phyloP scores from a whole-genome alignment of 2,797 vertebrate species.

The Jordanella pulchra region DNA sequence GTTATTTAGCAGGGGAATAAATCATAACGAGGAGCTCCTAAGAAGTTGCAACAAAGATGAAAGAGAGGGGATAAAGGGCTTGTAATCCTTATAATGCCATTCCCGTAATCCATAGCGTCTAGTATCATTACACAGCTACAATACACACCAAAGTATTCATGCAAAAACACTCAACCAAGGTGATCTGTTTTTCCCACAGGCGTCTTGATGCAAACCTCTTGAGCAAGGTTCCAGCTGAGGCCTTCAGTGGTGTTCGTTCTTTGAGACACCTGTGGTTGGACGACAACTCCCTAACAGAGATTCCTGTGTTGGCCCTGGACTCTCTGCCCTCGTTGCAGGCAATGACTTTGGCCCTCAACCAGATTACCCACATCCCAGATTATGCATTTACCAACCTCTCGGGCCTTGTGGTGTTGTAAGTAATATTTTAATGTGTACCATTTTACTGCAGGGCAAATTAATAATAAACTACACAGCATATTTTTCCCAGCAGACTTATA shows the following conservation, averaged over 20 bases:
- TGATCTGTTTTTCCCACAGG: constrained; percentile 73
- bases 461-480: neutral
- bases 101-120: constrained; percentile 54
- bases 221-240: constrained; percentile 86
- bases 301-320: constrained; percentile 88
- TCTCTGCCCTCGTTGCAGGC: constrained; percentile 91
- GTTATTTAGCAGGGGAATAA: constrained; percentile 69
- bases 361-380: constrained; percentile 89
- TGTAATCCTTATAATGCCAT: constrained; percentile 66
- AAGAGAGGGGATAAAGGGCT: constrained; percentile 55
- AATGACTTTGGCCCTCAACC: constrained; percentile 96
- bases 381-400: constrained; percentile 93
- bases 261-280: constrained; percentile 96
- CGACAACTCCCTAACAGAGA: constrained; percentile 90
- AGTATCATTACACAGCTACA: constrained; percentile 42
- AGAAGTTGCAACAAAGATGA: constrained; percentile 57
- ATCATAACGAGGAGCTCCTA: constrained; percentile 59
- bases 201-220: constrained; percentile 95
- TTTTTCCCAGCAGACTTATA: neutral
- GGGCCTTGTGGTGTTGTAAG: constrained; percentile 95
- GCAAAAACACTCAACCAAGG: constrained; percentile 28
- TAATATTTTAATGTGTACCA: constrained; percentile 48
- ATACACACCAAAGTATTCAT: constrained; percentile 33
- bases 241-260: constrained; percentile 87
- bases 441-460: constrained; percentile 3